Percentiles rank a stretch among this genome's conserved stretches.
Evolutionary conservation across 2,888 invertebrate genomes (phyloP).

Genomic region (Hemaris fuciformis): DNA sequence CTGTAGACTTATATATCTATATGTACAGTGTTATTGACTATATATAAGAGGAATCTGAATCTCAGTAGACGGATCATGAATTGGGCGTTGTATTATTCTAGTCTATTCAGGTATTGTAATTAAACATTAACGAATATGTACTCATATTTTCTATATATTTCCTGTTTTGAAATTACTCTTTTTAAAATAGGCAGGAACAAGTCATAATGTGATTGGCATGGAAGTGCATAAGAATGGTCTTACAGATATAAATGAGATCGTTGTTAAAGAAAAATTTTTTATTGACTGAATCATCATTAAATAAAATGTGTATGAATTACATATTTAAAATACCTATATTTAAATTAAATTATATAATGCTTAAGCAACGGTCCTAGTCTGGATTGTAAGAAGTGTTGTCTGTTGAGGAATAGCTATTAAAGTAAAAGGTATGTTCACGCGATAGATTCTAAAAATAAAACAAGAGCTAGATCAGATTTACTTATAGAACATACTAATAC

Average conservation of each 20-base stretch:
- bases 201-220: not conserved
- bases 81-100: constrained; percentile 33
- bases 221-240: not conserved
- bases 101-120: constrained; percentile 30
- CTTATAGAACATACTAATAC: not conserved
- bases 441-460: not conserved
- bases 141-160: not conserved
- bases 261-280: not conserved
- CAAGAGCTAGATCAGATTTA: not conserved
- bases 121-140: not conserved
- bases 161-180: not conserved
- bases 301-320: not conserved
- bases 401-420: not conserved
- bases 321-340: not conserved
- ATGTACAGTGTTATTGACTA: not conserved
- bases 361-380: not conserved
- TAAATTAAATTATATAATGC: not conserved
- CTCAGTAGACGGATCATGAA: constrained; percentile 31
- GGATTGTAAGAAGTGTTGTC: not conserved
- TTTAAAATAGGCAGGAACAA: not conserved
- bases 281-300: not conserved
- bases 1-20: not conserved
- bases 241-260: not conserved
- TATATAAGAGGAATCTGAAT: constrained; percentile 29
- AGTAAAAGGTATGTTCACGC: not conserved